A percentile compares a stretch with the other conserved stretches of the same genome.
Evolutionary conservation across 2,888 invertebrate species (phyloP).

Genomic region (Campopleginae sp.): DNA sequence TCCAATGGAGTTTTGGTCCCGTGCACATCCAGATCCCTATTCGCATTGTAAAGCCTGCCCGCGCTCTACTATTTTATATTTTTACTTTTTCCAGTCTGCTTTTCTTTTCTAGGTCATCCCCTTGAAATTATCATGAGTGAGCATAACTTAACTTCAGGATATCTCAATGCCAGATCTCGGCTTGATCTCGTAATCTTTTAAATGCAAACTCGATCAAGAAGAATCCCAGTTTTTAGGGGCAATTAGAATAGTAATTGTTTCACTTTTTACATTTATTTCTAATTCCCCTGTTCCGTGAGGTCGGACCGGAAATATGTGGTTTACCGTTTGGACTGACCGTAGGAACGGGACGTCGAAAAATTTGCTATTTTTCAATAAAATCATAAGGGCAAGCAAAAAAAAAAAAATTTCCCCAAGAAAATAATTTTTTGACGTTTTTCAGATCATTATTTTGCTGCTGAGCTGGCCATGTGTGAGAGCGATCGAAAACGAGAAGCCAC

Average conservation of each 20-base stretch:
- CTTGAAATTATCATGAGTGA: constrained; percentile 72
- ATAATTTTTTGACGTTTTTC: constrained; percentile 56
- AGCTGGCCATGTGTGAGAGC: constrained; percentile 76
- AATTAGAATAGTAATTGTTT: not conserved
- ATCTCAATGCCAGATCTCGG: constrained; percentile 44
- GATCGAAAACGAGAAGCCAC: constrained; percentile 68
- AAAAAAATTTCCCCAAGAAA: not conserved
- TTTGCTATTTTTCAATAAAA: not conserved
- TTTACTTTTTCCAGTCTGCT: constrained; percentile 80
- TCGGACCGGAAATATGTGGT: not conserved
- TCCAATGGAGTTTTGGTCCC: constrained; percentile 80
- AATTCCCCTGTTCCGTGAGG: not conserved
- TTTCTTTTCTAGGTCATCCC: constrained; percentile 81
- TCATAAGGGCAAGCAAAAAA: not conserved
- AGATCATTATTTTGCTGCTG: constrained; percentile 79
- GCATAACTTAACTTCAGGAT: constrained; percentile 17
- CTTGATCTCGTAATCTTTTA: constrained; percentile 64
- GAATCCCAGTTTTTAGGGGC: not conserved
- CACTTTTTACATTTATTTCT: not conserved
- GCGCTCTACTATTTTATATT: constrained; percentile 76
- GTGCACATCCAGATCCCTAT: constrained; percentile 82
- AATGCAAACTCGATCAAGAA: not conserved
- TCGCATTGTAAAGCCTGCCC: constrained; percentile 75
- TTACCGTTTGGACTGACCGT: not conserved
- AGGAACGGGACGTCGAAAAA: not conserved